Base-by-base conservation (phyloP, 2,113 vertebrate species). In the Caloenas nicobarica region DNA sequence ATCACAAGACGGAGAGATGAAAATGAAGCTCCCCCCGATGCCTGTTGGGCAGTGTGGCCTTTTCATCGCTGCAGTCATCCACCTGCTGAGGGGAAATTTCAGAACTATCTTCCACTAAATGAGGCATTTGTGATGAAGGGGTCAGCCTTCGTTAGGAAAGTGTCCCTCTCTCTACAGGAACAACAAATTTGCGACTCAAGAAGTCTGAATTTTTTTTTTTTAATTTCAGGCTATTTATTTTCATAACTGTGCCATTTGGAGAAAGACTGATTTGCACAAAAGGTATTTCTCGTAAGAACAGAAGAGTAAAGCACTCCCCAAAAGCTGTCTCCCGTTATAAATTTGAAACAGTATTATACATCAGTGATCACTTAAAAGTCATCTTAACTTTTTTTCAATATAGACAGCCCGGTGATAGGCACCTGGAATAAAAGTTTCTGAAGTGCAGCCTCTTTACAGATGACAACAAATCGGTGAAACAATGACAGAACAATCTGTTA, bases 1-100 rank as follows among this genome's bases (percentile, higher is more conserved):
- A n/a, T 84, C 29, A 51, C 62, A 70, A 60, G 46, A 74, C 0
- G 0, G 36, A 83, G 71, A 16, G 16, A 80, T 0, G 2, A 73
- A 58, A 6, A 10, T 0, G 1, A 38, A 29, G n/a, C 22, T 78
- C 25, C 54, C 66, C 1, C 1, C 2, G 7, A 65, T 72, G 44
- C 16, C n/a, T 16, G 3, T 38, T 64, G 51, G 9, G 33, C 48
- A 92, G 25, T 34, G 22, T 29, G 23, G 56, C 42, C 88, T 92
- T 91, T 78, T 42, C 25, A 31, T 73, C 0, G 0, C 34, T 5
- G 0, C 36, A 34, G 21, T 46, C 4, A 3, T 64, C 33, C 3
- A 5, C 24, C 40, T 28, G 18, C 15, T 18, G 38, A 88, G 33
- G n/a, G 29, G 56, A 29, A 77, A 38, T 92, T 69, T 73, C 56